phyloP scores from a whole-genome alignment of 2,888 invertebrate species.

The Heliconius erato region DNA sequence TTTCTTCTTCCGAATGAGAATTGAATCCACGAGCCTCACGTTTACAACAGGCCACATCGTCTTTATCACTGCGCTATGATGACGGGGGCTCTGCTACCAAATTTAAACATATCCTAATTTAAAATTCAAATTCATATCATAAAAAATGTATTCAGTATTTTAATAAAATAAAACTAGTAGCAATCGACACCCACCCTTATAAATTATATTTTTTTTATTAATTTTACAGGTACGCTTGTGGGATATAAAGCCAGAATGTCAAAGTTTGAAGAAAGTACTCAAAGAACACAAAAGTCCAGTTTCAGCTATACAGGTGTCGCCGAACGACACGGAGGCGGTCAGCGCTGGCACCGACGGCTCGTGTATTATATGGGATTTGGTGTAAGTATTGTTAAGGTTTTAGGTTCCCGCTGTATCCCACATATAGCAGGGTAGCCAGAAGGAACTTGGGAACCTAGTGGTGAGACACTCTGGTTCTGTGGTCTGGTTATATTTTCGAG shows the following conservation, averaged over 20 bases:
- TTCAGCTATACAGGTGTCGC: constrained; percentile 92
- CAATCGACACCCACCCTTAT: no score
- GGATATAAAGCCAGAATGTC: constrained; percentile 89
- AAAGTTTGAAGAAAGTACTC: constrained; percentile 89
- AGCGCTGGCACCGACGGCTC: constrained; percentile 97
- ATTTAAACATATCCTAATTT: no score
- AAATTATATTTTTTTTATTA: not conserved
- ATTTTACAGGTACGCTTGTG: constrained; percentile 89
- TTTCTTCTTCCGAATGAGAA: no score
- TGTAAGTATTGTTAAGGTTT: constrained; percentile 76
- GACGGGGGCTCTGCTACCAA: no score
- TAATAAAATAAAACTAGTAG: no score
- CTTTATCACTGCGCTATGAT: no score
- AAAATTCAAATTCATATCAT: no score
- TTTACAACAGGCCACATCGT: no score
- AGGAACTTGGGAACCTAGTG: not conserved
- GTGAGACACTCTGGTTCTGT: no score
- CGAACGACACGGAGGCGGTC: constrained; percentile 92
- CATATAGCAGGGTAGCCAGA: not conserved
- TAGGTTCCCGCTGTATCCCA: not conserved
- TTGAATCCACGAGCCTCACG: no score
- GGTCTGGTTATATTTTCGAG: no score
- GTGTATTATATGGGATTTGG: constrained; percentile 96
- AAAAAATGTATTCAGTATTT: no score
- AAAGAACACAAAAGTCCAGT: constrained; percentile 97